phyloP scores from a whole-genome alignment of 1,140 invertebrate species.

The Drosophila rhopaloa region DNA sequence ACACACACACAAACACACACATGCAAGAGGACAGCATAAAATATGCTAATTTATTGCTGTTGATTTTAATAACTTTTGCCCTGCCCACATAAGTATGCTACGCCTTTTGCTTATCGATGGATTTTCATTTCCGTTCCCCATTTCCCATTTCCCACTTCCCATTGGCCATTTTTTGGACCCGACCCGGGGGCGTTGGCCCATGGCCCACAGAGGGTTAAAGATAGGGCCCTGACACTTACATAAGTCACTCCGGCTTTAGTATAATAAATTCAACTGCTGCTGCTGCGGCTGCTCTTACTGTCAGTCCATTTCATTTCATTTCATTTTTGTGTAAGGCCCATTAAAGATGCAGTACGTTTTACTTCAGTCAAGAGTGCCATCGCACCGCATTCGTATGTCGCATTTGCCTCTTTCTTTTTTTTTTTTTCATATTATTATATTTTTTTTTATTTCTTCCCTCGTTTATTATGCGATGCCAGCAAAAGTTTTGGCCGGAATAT shows the following conservation, averaged over 20 bases:
- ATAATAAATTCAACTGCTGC: slow-evolving; percentile 32
- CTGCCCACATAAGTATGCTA: slow-evolving; percentile 62
- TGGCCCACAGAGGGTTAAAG: slow-evolving; percentile 14
- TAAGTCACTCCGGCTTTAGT: slow-evolving; percentile 27
- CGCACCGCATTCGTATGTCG: slow-evolving; percentile 23
- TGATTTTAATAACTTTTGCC: slow-evolving; percentile 77
- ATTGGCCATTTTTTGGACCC: too few relatives aligned
- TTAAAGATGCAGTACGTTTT: slow-evolving; percentile 42
- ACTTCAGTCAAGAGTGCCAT: slow-evolving; percentile 14
- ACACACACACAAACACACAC: slow-evolving; percentile 2
- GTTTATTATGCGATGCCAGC: slow-evolving; percentile 30
- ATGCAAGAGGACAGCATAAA: slow-evolving; percentile 48
- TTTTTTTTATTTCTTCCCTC: background rate
- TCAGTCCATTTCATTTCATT: slow-evolving; percentile 32
- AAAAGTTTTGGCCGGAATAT: slow-evolving; percentile 38
- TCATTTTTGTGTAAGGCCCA: slow-evolving; percentile 20
- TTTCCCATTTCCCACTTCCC: too few relatives aligned
- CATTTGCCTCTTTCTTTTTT: slow-evolving; percentile 12
- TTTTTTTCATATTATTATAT: background rate
- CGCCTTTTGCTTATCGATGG: slow-evolving; percentile 32
- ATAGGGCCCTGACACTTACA: slow-evolving; percentile 27
- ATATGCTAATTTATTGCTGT: slow-evolving; percentile 80
- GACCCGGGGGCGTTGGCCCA: slow-evolving; percentile 13
- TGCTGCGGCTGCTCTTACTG: slow-evolving; percentile 29
- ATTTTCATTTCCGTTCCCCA: background rate